Percentiles rank a stretch among this genome's conserved stretches.
phyloP scores from a whole-genome alignment of 2,888 invertebrate species.

The Temnothorax unifasciatus region DNA sequence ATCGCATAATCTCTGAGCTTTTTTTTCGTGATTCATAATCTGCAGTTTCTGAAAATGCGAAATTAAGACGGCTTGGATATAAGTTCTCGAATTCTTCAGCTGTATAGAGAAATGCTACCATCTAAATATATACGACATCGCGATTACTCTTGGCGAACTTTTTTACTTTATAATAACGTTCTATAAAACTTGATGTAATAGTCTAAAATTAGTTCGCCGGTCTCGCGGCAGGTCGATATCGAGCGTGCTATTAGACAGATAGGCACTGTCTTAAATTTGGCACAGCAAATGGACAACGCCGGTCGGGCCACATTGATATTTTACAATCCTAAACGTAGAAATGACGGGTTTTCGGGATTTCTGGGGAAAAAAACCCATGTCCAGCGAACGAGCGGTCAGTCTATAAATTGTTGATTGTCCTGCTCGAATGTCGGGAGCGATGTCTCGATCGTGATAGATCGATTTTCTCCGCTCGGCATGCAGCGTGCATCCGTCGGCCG shows the following conservation, averaged over 20 bases:
- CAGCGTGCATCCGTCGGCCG: slow-evolving; percentile 32
- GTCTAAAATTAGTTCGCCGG: slow-evolving; percentile 24
- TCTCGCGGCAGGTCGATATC: slow-evolving; percentile 31
- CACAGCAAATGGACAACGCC: slow-evolving; percentile 14
- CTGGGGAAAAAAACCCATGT: background rate
- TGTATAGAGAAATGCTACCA: background rate
- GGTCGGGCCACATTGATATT: slow-evolving; percentile 4
- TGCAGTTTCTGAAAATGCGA: slow-evolving; percentile 1
- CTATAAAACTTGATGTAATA: slow-evolving; percentile 38
- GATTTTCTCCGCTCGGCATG: slow-evolving; percentile 6
- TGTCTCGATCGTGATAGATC: slow-evolving; percentile 52
- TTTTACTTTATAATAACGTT: slow-evolving; percentile 38
- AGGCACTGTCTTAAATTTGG: slow-evolving; percentile 34
- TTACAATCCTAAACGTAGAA: slow-evolving; percentile 2
- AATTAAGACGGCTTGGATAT: slow-evolving; percentile 15
- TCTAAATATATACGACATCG: slow-evolving; percentile 10
- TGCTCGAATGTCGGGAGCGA: slow-evolving; percentile 35
- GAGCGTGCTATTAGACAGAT: slow-evolving; percentile 33
- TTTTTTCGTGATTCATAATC: background rate
- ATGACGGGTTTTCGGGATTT: slow-evolving; percentile 1
- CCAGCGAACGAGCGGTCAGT: slow-evolving; percentile 3
- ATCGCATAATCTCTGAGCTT: background rate
- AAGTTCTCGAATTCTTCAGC: background rate
- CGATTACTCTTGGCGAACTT: slow-evolving; percentile 26
- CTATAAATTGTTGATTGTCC: slow-evolving; percentile 40